Evolutionary conservation across 2,797 vertebrate genomes (phyloP).

Genomic region (Tarsius wallacei): DNA sequence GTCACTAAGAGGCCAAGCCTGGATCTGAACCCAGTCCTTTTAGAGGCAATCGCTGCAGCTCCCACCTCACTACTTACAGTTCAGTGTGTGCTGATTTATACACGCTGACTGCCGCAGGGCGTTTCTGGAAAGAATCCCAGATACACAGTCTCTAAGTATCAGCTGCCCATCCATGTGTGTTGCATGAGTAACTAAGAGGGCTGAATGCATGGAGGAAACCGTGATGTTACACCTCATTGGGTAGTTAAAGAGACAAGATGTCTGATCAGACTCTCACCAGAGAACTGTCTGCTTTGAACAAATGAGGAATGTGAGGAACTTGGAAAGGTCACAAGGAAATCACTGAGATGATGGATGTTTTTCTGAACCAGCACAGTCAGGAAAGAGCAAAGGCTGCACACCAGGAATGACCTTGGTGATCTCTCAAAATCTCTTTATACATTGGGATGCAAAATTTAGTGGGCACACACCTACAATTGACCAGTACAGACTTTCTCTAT

Average conservation of each 20-base stretch:
- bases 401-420: not conserved
- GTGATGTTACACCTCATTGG: not conserved
- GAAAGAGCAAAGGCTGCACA: not conserved
- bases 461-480: fast-evolving
- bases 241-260: constrained; percentile 1
- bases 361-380: not conserved
- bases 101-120: not conserved
- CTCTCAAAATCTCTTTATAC: not conserved
- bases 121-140: constrained; percentile 57
- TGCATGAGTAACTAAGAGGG: not conserved
- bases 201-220: not conserved
- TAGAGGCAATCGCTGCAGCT: not conserved
- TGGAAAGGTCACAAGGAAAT: constrained; percentile 39
- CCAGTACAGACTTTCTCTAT: not conserved
- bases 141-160: not conserved
- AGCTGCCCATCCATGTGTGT: not conserved
- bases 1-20: not conserved
- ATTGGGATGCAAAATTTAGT: not conserved
- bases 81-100: not conserved
- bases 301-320: constrained; percentile 1
- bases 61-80: not conserved
- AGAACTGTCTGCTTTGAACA: constrained; percentile 30
- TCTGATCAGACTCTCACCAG: constrained; percentile 18
- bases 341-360: not conserved
- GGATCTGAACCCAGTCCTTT: not conserved